phyloP scores from a whole-genome alignment of 2,797 vertebrate genomes.

The Hephaestus fuliginosus region DNA sequence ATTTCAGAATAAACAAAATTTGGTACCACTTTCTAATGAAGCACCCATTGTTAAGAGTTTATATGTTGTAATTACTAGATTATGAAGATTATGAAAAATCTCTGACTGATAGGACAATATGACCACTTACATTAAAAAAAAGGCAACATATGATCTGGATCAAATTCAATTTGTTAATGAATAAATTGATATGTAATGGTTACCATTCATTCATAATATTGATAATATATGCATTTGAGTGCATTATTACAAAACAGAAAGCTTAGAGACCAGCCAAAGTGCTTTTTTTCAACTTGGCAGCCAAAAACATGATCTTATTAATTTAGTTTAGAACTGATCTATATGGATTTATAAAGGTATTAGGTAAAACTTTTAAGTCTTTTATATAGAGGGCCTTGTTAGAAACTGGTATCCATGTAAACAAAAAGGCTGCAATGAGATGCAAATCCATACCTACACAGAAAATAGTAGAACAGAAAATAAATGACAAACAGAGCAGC shows the following conservation, averaged over 20 bases:
- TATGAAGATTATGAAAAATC: neutral
- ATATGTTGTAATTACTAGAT: neutral
- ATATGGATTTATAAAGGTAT: neutral
- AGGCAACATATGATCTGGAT: neutral
- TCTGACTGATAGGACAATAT: neutral
- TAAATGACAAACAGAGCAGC: slow-evolving; percentile 1
- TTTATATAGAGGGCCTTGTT: neutral
- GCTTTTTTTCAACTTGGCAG: neutral
- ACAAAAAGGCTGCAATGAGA: neutral
- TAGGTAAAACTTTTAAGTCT: neutral
- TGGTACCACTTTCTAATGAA: neutral
- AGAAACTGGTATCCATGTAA: neutral
- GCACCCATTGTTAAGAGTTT: neutral
- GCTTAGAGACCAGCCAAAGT: neutral
- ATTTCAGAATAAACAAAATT: neutral
- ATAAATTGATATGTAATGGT: neutral
- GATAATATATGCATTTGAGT: neutral
- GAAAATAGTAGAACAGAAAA: neutral
- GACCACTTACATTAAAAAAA: neutral
- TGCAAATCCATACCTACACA: no score
- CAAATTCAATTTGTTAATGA: neutral
- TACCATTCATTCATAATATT: neutral
- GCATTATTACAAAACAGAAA: neutral
- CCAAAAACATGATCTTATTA: neutral
- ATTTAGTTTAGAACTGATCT: neutral